These are phyloP conservation scores for Acanthopleura granulata DNA, from an alignment of 2,888 invertebrate genomes.

Conservation along the genomic window DNA sequence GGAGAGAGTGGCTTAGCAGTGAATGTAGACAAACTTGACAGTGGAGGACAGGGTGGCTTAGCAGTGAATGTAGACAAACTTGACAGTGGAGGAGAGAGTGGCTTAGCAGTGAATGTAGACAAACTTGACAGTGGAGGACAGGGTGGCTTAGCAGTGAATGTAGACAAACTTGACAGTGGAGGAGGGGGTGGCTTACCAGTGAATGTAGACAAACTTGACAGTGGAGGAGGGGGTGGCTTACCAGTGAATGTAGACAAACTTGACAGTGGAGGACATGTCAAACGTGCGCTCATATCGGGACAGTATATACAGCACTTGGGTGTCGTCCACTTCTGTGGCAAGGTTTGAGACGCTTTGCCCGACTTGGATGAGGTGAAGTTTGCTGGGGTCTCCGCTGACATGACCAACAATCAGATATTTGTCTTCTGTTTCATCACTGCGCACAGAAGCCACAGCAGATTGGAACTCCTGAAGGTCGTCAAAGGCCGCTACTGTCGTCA, in stretches of 20 bases:
- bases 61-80: too few relatives aligned
- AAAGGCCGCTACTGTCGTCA: conserved; percentile 59
- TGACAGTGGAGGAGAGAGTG: too few relatives aligned
- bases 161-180: too few relatives aligned
- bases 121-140: too few relatives aligned
- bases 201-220: not conserved
- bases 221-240: conserved; percentile 35
- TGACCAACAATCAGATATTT: conserved; percentile 58
- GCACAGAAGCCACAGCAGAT: conserved; percentile 53
- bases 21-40: too few relatives aligned
- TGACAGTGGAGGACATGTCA: conserved; percentile 66
- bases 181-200: too few relatives aligned
- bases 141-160: too few relatives aligned
- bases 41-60: too few relatives aligned
- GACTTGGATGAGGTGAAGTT: conserved; percentile 41
- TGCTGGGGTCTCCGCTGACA: conserved; percentile 57
- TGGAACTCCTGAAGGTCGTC: conserved; percentile 45
- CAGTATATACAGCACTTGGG: conserved; percentile 59
- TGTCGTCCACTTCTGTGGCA: conserved; percentile 40
- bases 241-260: conserved; percentile 68
- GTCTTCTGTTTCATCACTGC: conserved; percentile 44
- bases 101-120: too few relatives aligned
- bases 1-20: conserved; percentile 29
- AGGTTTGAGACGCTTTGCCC: conserved; percentile 49
- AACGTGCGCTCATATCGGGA: conserved; percentile 60